Base-by-base conservation (phyloP, 2,888 invertebrate species). In the Monochamus alternatus region DNA sequence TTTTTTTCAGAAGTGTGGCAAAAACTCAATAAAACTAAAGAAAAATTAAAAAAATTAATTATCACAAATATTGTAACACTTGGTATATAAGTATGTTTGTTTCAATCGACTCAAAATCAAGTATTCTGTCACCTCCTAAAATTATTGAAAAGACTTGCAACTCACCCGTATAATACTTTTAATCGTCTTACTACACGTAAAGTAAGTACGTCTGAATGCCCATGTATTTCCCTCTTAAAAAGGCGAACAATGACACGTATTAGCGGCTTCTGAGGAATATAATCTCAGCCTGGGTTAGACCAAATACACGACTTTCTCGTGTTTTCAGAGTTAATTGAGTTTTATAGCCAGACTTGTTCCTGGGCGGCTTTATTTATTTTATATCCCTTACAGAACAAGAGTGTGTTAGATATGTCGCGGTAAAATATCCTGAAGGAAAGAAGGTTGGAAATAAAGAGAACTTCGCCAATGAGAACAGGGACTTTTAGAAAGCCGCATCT, bases 281-380 rank as follows among this genome's bases (percentile, higher is more conserved):
- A 47, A 47, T 47, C 47, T 47, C 47, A 47, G 47, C 47, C 47
- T 3, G 47, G 47, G 47, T 22, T 22, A 55, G 55, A 14, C 55
- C 55, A n/a, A 55, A 22, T 14, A 55, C 55, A 55, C 14, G 55
- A 55, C 55, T 55, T 22, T 55, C 22, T 55, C 7, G n/a, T 55
- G 55, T 55, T 55, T 8, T 22, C 55, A 14, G 55, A 55, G 55
- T 55, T 55, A 55, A 55, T 55, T 55, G 10, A 55, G 14, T 55
- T 55, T 55, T 55, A 14, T 55, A 55, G n/a, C 55, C n/a, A 55
- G 55, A 12, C 55, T 55, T 55, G 55, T 55, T 55, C 55, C 10
- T 52, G 4, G 7, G 52, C 9, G n/a, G 12, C 52, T 55, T n/a
- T 55, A 55, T 55, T 55, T 55, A 55, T 55, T 55, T 55, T 55